Conservation (phyloP, 2,888 invertebrate genomes). For the Heliconius charithonia region DNA sequence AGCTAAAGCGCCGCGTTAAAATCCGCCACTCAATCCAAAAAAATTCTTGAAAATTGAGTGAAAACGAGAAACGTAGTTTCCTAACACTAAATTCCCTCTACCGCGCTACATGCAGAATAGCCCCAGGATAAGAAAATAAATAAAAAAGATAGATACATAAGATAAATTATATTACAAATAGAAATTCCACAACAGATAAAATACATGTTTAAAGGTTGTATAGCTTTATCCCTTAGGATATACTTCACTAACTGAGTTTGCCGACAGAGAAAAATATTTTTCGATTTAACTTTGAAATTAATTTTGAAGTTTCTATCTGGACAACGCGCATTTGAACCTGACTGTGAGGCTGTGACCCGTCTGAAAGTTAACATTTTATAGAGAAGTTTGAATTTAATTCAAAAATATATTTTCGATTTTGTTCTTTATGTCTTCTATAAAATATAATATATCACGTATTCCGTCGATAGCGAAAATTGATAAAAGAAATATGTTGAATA, state of each 20-base stretch:
- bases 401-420: not conserved
- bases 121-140: too few relatives aligned
- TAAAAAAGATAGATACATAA: not conserved
- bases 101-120: too few relatives aligned
- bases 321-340: constrained; percentile 51
- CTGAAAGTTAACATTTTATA: constrained; percentile 66
- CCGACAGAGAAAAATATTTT: constrained; percentile 70
- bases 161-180: not conserved
- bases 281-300: constrained; percentile 78
- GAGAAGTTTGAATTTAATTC: constrained; percentile 51
- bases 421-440: constrained; percentile 63
- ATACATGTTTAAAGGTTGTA: constrained; percentile 13
- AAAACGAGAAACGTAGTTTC: too few relatives aligned
- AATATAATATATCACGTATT: constrained; percentile 56
- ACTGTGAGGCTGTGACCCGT: constrained; percentile 50
- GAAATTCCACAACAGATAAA: not conserved
- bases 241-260: constrained; percentile 53
- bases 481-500: not conserved
- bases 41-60: too few relatives aligned
- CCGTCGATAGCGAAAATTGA: not conserved
- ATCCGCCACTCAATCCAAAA: too few relatives aligned
- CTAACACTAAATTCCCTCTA: too few relatives aligned
- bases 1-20: too few relatives aligned
- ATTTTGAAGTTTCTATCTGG: constrained; percentile 74
- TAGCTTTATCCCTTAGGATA: constrained; percentile 36